Evolutionary conservation across 2,113 vertebrate genomes (phyloP).

Genomic region (Diphyllodes magnificus): DNA sequence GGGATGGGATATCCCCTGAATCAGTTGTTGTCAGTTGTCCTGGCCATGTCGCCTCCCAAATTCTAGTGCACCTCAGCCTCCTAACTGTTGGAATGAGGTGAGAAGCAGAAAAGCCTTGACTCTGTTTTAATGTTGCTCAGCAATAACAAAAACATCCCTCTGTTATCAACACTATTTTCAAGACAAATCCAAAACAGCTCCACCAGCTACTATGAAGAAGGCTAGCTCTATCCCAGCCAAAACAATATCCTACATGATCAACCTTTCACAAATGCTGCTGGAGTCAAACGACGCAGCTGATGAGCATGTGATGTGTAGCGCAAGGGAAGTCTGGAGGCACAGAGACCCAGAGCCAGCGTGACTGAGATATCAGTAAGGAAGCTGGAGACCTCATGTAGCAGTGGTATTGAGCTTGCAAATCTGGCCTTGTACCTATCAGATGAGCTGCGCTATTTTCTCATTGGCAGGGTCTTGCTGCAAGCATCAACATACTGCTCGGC

Average conservation of each 20-base stretch:
- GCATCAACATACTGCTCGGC: background rate
- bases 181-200: background rate
- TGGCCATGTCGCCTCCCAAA: too few relatives aligned
- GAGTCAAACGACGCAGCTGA: background rate
- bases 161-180: background rate
- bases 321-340: background rate
- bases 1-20: background rate
- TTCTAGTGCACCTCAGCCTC: accelerated
- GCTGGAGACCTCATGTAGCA: background rate
- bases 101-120: background rate
- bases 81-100: background rate
- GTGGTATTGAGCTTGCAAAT: background rate
- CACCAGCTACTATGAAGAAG: background rate
- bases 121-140: background rate
- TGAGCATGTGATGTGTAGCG: accelerated
- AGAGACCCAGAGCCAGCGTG: background rate
- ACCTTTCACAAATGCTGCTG: background rate
- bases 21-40: background rate
- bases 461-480: background rate
- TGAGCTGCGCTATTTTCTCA: background rate
- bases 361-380: background rate
- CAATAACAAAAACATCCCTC: background rate
- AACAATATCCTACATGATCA: background rate
- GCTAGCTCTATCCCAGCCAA: background rate
- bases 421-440: background rate